Evolutionary conservation across 30 jellyfish, hydroid and myxozoan genomes (phyloP).

Genomic region (Nemopilema nomurai): DNA sequence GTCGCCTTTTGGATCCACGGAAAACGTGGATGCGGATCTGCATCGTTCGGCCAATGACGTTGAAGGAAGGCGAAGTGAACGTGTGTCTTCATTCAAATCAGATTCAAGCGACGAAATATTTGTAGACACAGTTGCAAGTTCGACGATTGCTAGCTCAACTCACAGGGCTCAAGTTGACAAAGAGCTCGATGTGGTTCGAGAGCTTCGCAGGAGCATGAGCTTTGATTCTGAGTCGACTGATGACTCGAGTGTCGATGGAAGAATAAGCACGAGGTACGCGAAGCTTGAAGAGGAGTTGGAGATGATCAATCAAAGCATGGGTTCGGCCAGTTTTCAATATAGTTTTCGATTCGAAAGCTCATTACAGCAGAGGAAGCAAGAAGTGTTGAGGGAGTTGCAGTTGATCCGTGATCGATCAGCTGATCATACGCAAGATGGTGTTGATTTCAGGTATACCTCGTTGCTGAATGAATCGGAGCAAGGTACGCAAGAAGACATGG

Average conservation of each 20-base stretch:
- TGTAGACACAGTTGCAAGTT: neutral
- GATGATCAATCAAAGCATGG: conserved; percentile 7
- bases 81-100: neutral
- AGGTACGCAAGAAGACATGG: neutral
- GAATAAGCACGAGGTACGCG: neutral
- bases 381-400: neutral
- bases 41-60: too few species aligned
- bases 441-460: neutral
- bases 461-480: neutral
- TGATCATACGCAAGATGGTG: neutral
- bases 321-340: neutral
- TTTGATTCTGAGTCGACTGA: neutral
- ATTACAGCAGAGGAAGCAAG: neutral
- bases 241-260: neutral
- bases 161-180: neutral
- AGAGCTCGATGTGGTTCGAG: conserved; percentile 5
- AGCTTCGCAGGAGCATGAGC: conserved; percentile 1
- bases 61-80: neutral
- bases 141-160: neutral
- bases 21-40: too few species aligned
- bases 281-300: conserved; percentile 19
- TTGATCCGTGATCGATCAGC: neutral
- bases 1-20: too few species aligned
- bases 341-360: neutral
- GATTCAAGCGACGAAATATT: neutral